Base-by-base conservation (phyloP, 2,888 invertebrate genomes). In the Ichneumoninae sp. region DNA sequence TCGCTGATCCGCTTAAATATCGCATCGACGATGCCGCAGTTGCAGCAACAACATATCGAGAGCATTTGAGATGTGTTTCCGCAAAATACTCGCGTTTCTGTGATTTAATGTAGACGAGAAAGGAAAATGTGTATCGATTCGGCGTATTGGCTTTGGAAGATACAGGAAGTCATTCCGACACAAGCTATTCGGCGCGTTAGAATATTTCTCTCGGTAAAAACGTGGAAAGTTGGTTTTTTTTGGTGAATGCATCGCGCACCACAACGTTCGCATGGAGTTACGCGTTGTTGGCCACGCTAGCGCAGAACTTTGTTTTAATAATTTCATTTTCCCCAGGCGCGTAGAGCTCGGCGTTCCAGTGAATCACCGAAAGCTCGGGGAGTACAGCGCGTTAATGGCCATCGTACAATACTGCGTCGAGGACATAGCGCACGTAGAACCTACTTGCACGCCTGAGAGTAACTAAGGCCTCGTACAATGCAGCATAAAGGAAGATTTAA, bases 401-500 rank as follows among this genome's bases (percentile, higher is more conserved):
- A 60, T 62, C 50, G 62, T 52, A 50, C 50, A 52, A 69, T 69
- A 69, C 66, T 40, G 47, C 62, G 62, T 40, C 36, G 13, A 26
- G 70, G 30, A 36, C 19, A 71, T 52, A n/a, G 26, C 62, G 50
- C 70, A 62, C 50, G 70, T 52, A 65, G 22, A 13, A 30, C 40
- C 19, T 33, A 50, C 62, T n/a, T 50, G 22, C 22, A 62, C 50
- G 40, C 50, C 70, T 70, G 47, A 52, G 70, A 65, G 62, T 78
- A 78, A 62, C 36, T 22, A 62, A 57, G 33, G 36, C 62, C 57
- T 70, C 57, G 62, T 22, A 30, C 26, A 26, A 22, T 60, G 66
- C 13, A 40, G 54, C 26, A 65, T 50, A 70, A 50, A 78, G 78
- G 62, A 62, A 78, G 78, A 78, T 78, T 70, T 78, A 78, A 78